Conservation (phyloP, 2,113 vertebrate genomes). For the Psilopsiagon aurifrons region DNA sequence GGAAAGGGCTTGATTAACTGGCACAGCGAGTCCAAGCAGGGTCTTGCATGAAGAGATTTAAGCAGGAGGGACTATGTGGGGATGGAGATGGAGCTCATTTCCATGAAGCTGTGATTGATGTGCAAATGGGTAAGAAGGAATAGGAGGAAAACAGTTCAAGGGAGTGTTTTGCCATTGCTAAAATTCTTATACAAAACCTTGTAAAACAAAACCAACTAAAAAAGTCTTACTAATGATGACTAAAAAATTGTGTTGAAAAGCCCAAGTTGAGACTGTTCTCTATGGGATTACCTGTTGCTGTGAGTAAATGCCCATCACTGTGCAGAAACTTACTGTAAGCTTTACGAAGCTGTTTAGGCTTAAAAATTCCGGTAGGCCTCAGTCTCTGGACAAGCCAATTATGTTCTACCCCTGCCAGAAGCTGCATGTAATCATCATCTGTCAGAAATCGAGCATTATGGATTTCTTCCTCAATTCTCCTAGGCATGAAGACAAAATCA, state of each 20-base stretch:
- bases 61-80: background rate
- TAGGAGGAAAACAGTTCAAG: background rate
- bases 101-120: background rate
- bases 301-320: accelerated
- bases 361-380: slow-evolving; percentile 75
- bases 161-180: background rate
- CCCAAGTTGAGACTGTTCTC: background rate
- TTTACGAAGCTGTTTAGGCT: slow-evolving; percentile 64
- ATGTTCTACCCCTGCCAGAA: slow-evolving; percentile 86
- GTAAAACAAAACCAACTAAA: background rate
- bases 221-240: background rate
- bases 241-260: background rate
- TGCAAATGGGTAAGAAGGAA: background rate
- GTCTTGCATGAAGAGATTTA: background rate
- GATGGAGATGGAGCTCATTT: background rate
- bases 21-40: background rate
- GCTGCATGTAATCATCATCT: slow-evolving; percentile 78
- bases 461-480: background rate
- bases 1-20: background rate
- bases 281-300: background rate
- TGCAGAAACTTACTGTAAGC: slow-evolving; percentile 79
- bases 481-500: slow-evolving; percentile 23
- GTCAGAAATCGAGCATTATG: slow-evolving; percentile 71
- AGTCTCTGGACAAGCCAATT: slow-evolving; percentile 83
- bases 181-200: background rate